Base-by-base conservation (phyloP, 2,888 invertebrate genomes). In the Troilus luridus region DNA sequence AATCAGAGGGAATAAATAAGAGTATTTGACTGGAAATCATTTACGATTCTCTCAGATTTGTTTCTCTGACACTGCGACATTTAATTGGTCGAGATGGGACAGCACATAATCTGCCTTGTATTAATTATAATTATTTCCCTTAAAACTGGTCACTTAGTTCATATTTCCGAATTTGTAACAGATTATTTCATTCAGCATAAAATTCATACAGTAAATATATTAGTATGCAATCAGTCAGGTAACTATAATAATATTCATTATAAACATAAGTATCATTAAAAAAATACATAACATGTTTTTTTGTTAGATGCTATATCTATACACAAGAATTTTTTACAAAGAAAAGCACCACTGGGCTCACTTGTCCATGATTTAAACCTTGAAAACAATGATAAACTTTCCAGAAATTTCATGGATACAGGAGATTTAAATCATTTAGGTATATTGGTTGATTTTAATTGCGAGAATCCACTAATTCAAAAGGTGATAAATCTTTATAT, bases 401-500 rank as follows among this genome's bases (percentile, higher is more conserved):
- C n/a, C 56, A 14, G n/a, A 19, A 85, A 85, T n/a, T 21, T 56
- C 11, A 41, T 77, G 72, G 41, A 19, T 77, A 17, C 72, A 77
- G 85, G 1, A 56, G 56, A 85, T 85, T 85, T 85, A n/a, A 21
- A 56, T 56, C 0, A 2, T 85, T 58, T 85, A 85, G 85, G 85
- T n/a, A 11, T 85, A 85, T 85, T 85, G n/a, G 56, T 85, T 56
- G 85, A 85, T 85, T 56, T 85, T 1, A 85, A 54, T 54, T 85
- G 85, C 56, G 56, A 85, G n/a, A 85, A 58, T 5, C 54, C n/a
- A 14, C 11, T 85, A 10, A 54, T 85, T 58, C 12, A 58, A 85
- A 56, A 85, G 85, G 85, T 85, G 56, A 54, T 67, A 67, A 77
- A 67, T 24, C n/a, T 24, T 6, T 19, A 3, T 41, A 77, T 77